Percentiles rank a stretch among this genome's conserved stretches.
These are phyloP conservation scores for Tethea ocularis DNA, from an alignment of 2,888 invertebrate genomes.

Conservation along the genomic window DNA sequence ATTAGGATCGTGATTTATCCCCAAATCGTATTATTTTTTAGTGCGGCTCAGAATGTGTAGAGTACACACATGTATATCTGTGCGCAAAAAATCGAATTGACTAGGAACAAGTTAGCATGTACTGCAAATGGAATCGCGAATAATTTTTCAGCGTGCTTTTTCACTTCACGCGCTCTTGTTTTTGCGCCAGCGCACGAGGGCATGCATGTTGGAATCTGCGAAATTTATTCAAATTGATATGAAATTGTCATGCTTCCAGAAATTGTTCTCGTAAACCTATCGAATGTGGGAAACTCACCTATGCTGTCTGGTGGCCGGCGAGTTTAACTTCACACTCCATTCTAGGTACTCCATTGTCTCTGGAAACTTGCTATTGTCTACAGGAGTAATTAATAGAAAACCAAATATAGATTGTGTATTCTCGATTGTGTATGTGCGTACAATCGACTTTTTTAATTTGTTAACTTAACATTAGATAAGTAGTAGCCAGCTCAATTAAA, in stretches of 20 bases:
- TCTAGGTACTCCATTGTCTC: constrained; percentile 6
- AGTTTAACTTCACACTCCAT: constrained; percentile 5
- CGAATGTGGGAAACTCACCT: constrained; percentile 3
- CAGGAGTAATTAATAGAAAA: constrained; percentile 7
- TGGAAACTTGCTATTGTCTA: constrained; percentile 6
- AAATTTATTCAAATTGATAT: constrained; percentile 7
- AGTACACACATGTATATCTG: background rate
- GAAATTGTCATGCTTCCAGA: constrained; percentile 5
- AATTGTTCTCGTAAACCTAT: constrained; percentile 5
- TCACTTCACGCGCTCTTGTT: background rate
- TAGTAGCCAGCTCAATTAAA: background rate
- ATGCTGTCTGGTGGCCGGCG: background rate
- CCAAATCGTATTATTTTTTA: too few species aligned
- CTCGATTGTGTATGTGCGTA: background rate
- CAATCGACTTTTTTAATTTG: background rate
- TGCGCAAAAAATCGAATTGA: background rate
- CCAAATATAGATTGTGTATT: constrained; percentile 5
- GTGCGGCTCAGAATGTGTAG: too few species aligned
- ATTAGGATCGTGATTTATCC: background rate
- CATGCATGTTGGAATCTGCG: constrained; percentile 7
- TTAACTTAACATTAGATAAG: background rate
- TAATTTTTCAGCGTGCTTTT: constrained; percentile 2
- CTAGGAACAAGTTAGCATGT: background rate
- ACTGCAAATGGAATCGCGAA: background rate
- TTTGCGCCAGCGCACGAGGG: background rate